phyloP scores from a whole-genome alignment of 2,797 vertebrate species.

The Scomberomorus guttatus region DNA sequence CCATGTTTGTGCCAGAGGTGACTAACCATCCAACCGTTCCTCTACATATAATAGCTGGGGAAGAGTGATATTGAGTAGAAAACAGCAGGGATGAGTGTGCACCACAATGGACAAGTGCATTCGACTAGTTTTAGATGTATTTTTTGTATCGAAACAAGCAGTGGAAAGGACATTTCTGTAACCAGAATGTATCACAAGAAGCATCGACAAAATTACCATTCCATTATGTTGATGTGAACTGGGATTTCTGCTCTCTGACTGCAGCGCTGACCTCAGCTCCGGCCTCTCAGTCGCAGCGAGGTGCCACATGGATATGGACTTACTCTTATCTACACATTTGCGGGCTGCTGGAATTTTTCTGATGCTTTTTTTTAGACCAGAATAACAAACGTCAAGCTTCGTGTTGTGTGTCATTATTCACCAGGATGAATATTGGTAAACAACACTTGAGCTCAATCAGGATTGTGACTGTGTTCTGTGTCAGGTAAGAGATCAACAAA shows the following conservation, averaged over 20 bases:
- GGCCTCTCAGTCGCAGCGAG: conserved; percentile 47
- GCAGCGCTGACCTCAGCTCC: conserved; percentile 53
- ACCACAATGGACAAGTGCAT: no score
- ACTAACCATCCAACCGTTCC: not conserved
- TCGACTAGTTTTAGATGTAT: not conserved
- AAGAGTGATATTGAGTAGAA: not conserved
- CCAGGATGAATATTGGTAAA: no score
- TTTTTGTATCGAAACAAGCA: not conserved
- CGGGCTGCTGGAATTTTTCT: not conserved
- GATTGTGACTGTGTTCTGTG: not conserved
- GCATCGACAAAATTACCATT: conserved; percentile 42
- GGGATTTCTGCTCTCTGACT: conserved; percentile 51
- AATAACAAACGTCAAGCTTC: not conserved
- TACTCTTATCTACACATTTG: not conserved
- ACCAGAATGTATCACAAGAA: conserved; percentile 35
- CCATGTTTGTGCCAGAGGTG: not conserved
- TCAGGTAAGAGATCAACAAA: not conserved
- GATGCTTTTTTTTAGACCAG: not conserved
- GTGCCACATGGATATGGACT: conserved; percentile 42
- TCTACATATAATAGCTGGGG: not conserved
- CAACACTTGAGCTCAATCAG: not conserved
- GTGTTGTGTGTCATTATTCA: not conserved
- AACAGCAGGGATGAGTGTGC: not conserved
- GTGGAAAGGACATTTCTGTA: not conserved
- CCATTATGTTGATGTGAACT: conserved; percentile 45